These are phyloP conservation scores for Liposcelis brunnea DNA, from an alignment of 2,888 invertebrate species.

Conservation along the genomic window DNA sequence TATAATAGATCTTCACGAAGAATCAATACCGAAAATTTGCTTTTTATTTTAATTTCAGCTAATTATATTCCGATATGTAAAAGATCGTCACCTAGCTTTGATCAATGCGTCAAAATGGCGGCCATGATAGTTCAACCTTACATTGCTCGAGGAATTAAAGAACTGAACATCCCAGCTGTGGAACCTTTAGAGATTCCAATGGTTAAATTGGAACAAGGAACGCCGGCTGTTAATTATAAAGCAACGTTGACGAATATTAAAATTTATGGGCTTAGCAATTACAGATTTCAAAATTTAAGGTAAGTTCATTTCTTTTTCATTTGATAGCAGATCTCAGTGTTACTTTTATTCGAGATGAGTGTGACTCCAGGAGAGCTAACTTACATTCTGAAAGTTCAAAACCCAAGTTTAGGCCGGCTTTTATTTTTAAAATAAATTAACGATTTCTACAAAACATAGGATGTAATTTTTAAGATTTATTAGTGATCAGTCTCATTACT, in stretches of 20 bases:
- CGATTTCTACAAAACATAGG: no score
- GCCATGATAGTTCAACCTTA: constrained; percentile 39
- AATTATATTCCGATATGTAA: constrained; percentile 46
- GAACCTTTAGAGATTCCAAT: constrained; percentile 41
- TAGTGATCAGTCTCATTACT: no score
- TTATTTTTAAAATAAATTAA: no score
- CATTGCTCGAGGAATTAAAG: constrained; percentile 44
- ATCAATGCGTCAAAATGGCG: constrained; percentile 42
- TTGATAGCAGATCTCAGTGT: no score
- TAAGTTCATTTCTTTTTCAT: no score
- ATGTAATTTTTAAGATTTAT: no score
- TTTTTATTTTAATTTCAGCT: constrained; percentile 29
- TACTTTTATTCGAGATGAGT: no score
- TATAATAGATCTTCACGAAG: no score
- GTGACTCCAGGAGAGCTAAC: no score
- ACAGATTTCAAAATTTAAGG: constrained; percentile 33
- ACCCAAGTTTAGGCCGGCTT: no score
- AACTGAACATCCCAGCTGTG: constrained; percentile 45
- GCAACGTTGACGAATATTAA: constrained; percentile 33
- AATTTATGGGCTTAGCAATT: constrained; percentile 32
- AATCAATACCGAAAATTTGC: no score
- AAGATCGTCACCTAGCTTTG: constrained; percentile 40
- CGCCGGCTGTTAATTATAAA: constrained; percentile 34
- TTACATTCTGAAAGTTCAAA: no score
- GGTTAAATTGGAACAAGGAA: constrained; percentile 30